These are phyloP conservation scores for Diachrysia chrysitis DNA, from an alignment of 2,888 invertebrate genomes.

Conservation along the genomic window DNA sequence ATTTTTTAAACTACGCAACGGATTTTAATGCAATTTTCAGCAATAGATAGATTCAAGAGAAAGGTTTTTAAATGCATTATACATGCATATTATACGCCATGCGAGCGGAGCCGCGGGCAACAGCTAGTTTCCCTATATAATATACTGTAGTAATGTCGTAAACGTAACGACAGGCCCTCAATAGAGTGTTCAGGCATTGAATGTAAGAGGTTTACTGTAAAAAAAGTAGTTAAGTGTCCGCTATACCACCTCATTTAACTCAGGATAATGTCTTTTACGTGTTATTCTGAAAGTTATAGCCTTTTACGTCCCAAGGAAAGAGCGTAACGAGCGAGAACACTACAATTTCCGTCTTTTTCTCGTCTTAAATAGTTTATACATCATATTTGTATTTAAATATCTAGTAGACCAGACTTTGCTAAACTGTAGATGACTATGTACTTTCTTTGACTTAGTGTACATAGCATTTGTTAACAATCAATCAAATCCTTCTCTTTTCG, in stretches of 20 bases:
- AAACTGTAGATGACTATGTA: too few relatives aligned
- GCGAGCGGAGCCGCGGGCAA: too few relatives aligned
- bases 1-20: too few relatives aligned
- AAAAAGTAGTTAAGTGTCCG: slow-evolving; percentile 5
- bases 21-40: too few relatives aligned
- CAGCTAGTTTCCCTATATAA: too few relatives aligned
- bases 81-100: too few relatives aligned
- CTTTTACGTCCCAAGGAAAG: neutral
- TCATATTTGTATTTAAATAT: too few relatives aligned
- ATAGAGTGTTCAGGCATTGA: slow-evolving; percentile 16
- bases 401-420: neutral
- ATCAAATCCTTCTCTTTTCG: neutral
- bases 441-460: too few relatives aligned
- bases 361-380: too few relatives aligned
- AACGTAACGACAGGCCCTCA: slow-evolving; percentile 21
- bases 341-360: neutral
- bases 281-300: neutral
- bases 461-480: too few relatives aligned
- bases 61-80: too few relatives aligned
- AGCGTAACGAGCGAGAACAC: neutral
- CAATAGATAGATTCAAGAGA: too few relatives aligned
- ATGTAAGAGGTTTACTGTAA: slow-evolving; percentile 12
- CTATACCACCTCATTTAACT: slow-evolving; percentile 9
- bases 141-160: slow-evolving; percentile 6
- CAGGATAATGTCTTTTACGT: slow-evolving; percentile 1